Base-by-base conservation (phyloP, 2,797 vertebrate species). In the Mastacembelus armatus region DNA sequence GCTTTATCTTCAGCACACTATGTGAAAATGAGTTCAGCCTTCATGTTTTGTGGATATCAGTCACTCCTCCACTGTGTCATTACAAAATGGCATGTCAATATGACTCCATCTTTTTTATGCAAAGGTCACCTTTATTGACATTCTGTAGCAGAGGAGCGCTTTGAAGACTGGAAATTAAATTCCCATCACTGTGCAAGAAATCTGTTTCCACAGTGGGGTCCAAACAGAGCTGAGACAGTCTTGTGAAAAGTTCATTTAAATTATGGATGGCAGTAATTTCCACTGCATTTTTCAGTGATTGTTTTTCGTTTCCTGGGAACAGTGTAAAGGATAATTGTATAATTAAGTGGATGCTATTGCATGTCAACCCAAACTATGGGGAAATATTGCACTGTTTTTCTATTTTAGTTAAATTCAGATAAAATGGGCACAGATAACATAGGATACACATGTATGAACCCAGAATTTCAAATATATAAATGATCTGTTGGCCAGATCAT, bases 291-390 rank as follows among this genome's bases (percentile, higher is more conserved):
- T 81, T 84, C 73, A 2, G 3, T 71, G 58, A 80, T 83, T 86
- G 77, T 86, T 81, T 74, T 71, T 33, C 55, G 36, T 74, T 78
- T 77, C 45, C 66, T 74, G 59, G 66, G 55, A 74, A 66, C 55
- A 27, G 59, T 54, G 29, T 54, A 90, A 89, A 89, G 88, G 84
- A 86, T 91, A 90, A 91, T 81, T 78, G 64, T 71, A 71, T 84
- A 73, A 87, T 84, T 80, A 72, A 78, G 60, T 76, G 36, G 57
- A 65, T 51, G 44, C 66, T 83, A 30, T 58, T 66, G 54, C 30
- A 30, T 58, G 65, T 63, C 75, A 60, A 24, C 45, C 11, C 26
- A 60, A 45, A 67, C 83, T 26, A 71, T 69, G 10, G 39, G 26
- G 71, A 83, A 68, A 22, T 16, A 52, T 62, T 60, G 29, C 33